These are phyloP conservation scores for Theristicus caerulescens DNA, from an alignment of 2,113 vertebrate species.

Conservation along the genomic window DNA sequence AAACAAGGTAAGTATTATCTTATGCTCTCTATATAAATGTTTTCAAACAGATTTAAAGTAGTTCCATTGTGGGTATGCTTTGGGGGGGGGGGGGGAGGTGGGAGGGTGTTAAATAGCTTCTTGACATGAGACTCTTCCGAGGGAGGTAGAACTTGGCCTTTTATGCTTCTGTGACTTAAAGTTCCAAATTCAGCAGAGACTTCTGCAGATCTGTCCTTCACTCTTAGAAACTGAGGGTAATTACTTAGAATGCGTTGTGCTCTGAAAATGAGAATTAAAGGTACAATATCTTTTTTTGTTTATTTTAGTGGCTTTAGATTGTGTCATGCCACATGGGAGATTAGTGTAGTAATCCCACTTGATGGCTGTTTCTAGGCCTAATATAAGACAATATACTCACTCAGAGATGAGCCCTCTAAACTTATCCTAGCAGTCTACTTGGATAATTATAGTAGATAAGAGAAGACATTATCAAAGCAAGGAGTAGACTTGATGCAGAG, in stretches of 20 bases:
- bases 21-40: constrained; percentile 57
- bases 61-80: not conserved
- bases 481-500: not conserved
- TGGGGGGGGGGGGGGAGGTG: not conserved
- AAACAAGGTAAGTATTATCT: constrained; percentile 85
- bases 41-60: not conserved
- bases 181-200: not conserved
- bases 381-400: not conserved
- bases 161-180: not conserved
- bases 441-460: not conserved
- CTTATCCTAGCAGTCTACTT: not conserved
- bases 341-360: not conserved
- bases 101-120: not conserved
- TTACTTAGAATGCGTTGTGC: not conserved
- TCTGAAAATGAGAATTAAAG: not conserved
- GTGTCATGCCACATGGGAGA: not conserved
- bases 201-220: not conserved
- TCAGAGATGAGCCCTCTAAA: not conserved
- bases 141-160: not conserved
- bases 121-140: not conserved
- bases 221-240: not conserved
- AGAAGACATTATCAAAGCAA: not conserved
- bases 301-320: not conserved
- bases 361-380: not conserved
- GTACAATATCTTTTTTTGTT: not conserved